These are phyloP conservation scores for Bergia puertoricense DNA, from an alignment of 92 coral and sea anemone species.

Conservation along the genomic window DNA sequence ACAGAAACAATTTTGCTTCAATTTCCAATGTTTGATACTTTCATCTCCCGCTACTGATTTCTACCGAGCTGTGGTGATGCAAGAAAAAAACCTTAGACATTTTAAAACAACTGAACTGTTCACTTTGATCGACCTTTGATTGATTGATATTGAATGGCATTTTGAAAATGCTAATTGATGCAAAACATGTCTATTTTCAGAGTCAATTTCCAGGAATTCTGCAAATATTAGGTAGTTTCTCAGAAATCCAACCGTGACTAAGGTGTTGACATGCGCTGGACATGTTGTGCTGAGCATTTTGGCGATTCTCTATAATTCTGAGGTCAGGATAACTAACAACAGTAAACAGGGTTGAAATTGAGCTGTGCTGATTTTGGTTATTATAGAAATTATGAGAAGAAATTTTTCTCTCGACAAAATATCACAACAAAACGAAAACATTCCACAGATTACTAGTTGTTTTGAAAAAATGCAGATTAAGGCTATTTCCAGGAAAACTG, in stretches of 20 bases:
- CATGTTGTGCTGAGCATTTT: too few relatives aligned
- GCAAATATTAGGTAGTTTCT: not conserved
- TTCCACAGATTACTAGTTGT: not conserved
- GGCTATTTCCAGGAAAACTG: conserved; percentile 39
- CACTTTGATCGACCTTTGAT: too few relatives aligned
- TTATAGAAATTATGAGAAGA: not conserved
- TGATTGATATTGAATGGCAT: not conserved
- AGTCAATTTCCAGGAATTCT: not conserved
- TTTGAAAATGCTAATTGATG: not conserved
- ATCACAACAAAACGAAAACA: not conserved
- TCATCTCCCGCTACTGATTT: not conserved
- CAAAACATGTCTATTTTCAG: not conserved
- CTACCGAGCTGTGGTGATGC: not conserved
- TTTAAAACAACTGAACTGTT: not conserved
- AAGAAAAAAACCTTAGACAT: not conserved
- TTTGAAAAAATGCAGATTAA: not conserved
- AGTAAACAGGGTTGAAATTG: too few relatives aligned
- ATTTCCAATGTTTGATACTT: not conserved
- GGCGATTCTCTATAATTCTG: not conserved
- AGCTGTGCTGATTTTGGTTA: not conserved
- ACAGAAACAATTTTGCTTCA: not conserved
- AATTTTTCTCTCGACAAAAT: not conserved
- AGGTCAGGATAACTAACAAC: not conserved
- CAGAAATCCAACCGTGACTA: not conserved
- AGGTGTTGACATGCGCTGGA: not conserved